Percentiles rank a stretch among this genome's conserved stretches.
Conservation (phyloP, 1,140 invertebrate genomes). For the Grapholita molesta region DNA sequence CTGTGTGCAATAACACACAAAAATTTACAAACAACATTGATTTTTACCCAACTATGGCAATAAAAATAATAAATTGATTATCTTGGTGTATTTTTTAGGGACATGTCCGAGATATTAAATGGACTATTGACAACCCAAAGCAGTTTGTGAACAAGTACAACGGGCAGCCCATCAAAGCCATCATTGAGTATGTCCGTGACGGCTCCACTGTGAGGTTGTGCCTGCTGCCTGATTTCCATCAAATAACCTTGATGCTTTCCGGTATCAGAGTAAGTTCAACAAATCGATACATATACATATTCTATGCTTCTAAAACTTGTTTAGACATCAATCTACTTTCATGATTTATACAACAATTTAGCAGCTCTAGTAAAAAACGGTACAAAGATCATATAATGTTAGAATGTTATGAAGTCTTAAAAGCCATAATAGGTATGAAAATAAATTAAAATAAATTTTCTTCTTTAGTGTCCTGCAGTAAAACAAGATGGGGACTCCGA, state of each 20-base stretch:
- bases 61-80: too few species aligned
- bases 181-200: constrained; percentile 97
- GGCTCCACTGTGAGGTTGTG: constrained; percentile 96
- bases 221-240: constrained; percentile 90
- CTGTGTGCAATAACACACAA: background rate
- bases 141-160: constrained; percentile 81
- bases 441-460: too few species aligned
- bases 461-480: constrained; percentile 52
- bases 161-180: constrained; percentile 79
- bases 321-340: too few species aligned
- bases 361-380: too few species aligned
- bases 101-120: constrained; percentile 89
- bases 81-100: constrained; percentile 62
- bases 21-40: too few species aligned
- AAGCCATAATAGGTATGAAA: too few species aligned
- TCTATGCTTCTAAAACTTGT: too few species aligned
- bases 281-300: background rate
- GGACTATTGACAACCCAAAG: constrained; percentile 88
- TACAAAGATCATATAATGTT: too few species aligned
- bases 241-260: constrained; percentile 95
- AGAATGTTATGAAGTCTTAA: too few species aligned
- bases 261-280: constrained; percentile 87
- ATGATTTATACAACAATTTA: too few species aligned
- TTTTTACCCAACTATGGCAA: too few species aligned
- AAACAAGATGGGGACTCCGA: constrained; percentile 71